Base-by-base conservation (phyloP, 2,797 vertebrate genomes). In the Siniperca scherzeri region DNA sequence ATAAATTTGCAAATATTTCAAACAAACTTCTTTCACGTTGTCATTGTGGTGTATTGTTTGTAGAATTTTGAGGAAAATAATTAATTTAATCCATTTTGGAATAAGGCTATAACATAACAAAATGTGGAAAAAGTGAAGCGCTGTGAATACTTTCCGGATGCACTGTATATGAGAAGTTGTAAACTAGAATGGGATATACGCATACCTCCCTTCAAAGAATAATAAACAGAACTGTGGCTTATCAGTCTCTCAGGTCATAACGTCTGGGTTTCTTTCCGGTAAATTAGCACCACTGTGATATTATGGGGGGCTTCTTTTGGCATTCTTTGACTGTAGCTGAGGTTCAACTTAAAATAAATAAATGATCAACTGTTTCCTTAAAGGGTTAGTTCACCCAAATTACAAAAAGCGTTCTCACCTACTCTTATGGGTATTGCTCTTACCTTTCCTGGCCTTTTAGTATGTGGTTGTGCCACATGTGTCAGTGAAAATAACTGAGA, bases 271-370 rank as follows among this genome's bases (percentile, higher is more conserved):
- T 42, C 8, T 30, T 9, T 48, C 36, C 60, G 44, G 46, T 57
- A 10, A 57, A 78, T 22, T 5, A 77, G 65, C 50, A 84, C 48
- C n/a, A 12, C 27, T 30, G 17, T 12, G 9, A 33, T 21, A 14
- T 44, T 10, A 14, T 10, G 12, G 10, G n/a, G 21, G 12, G 5
- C 5, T 19, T 70, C 12, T 22, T 44, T 66, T 44, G 52, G 74
- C 44, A 27, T 16, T 56, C 56, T 13, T 36, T 19, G 1, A 50
- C 25, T 62, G 38, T 30, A 75, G 36, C 6, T 53, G 3, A 60
- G 21, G 44, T 53, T 53, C 27, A 46, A 44, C 12, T 52, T 27
- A 27, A 71, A 76, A 70, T 44, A 33, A 60, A 67, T 60, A 33
- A 27, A 21, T 9, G 27, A 53, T 48, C 1, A 2, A n/a, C 17